Conservation (phyloP, 2,888 invertebrate species). For the Thereva unica region DNA sequence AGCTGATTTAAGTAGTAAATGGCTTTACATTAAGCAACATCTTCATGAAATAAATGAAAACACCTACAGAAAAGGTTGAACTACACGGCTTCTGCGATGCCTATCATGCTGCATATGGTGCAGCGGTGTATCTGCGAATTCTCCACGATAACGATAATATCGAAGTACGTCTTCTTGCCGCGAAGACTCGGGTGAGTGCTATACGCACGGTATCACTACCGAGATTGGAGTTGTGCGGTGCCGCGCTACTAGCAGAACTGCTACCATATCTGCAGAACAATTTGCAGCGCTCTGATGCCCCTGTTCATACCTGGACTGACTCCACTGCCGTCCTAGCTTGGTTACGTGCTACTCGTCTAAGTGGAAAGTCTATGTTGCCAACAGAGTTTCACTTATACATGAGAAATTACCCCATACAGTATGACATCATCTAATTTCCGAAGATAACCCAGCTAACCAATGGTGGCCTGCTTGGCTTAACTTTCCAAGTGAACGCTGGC, state of each 20-base stretch:
- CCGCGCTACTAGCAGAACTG: too few species aligned
- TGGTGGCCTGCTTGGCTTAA: slow-evolving; percentile 1
- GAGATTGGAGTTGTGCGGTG: too few species aligned
- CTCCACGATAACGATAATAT: too few species aligned
- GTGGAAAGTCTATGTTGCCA: slow-evolving; percentile 9
- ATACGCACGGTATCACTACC: too few species aligned
- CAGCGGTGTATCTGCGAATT: too few species aligned
- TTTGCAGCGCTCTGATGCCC: too few species aligned
- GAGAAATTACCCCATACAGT: neutral
- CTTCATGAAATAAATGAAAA: neutral
- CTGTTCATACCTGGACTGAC: slow-evolving; percentile 6
- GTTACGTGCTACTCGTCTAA: slow-evolving; percentile 1
- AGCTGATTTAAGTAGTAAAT: neutral
- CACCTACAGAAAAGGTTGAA: neutral
- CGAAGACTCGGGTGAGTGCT: too few species aligned
- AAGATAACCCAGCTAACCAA: slow-evolving; percentile 2
- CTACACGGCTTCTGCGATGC: slow-evolving; percentile 27
- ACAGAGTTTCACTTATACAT: slow-evolving; percentile 2
- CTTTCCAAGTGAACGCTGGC: neutral
- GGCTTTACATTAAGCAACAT: neutral
- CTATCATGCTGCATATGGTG: slow-evolving; percentile 3
- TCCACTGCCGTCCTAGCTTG: slow-evolving; percentile 17
- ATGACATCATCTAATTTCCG: neutral
- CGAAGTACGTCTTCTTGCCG: too few species aligned
- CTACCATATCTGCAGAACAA: too few species aligned